These are phyloP conservation scores for Apostichopus japonicus DNA, from an alignment of 35 echinoderm and acorn worm species.

Conservation along the genomic window DNA sequence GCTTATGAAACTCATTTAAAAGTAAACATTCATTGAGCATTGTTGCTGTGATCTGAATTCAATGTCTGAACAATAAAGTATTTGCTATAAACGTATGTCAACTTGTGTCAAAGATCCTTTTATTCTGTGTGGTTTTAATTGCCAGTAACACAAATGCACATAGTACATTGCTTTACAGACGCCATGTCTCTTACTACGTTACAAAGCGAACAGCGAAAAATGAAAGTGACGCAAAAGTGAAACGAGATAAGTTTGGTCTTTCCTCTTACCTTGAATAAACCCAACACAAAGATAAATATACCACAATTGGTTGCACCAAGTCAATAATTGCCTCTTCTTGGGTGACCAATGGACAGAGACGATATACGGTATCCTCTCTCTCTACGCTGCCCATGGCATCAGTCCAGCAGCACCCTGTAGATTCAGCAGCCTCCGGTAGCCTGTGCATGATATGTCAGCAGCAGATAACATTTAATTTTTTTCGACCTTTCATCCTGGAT, in stretches of 20 bases:
- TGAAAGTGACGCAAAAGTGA: background rate
- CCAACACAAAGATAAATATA: background rate
- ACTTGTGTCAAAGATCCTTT: too few relatives aligned
- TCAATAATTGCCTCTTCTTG: background rate
- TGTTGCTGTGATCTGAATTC: too few relatives aligned
- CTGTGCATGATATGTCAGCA: slow-evolving; percentile 3
- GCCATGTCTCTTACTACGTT: background rate
- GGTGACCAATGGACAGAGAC: background rate
- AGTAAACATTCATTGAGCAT: too few relatives aligned
- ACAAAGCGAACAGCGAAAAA: background rate
- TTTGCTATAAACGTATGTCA: too few relatives aligned
- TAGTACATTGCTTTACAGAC: too few relatives aligned
- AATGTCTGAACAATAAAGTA: too few relatives aligned
- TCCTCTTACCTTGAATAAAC: background rate
- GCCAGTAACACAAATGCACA: too few relatives aligned
- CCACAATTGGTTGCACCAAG: background rate
- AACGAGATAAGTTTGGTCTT: background rate
- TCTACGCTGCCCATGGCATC: background rate
- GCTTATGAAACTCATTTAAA: too few relatives aligned
- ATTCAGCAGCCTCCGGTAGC: background rate
- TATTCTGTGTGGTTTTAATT: too few relatives aligned
- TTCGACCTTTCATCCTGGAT: background rate
- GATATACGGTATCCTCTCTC: background rate
- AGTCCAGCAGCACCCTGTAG: background rate
- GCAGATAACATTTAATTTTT: background rate